Percentiles rank a stretch among this genome's conserved stretches.
These are phyloP conservation scores for Popillia japonica DNA, from an alignment of 1,140 invertebrate species.

Conservation along the genomic window DNA sequence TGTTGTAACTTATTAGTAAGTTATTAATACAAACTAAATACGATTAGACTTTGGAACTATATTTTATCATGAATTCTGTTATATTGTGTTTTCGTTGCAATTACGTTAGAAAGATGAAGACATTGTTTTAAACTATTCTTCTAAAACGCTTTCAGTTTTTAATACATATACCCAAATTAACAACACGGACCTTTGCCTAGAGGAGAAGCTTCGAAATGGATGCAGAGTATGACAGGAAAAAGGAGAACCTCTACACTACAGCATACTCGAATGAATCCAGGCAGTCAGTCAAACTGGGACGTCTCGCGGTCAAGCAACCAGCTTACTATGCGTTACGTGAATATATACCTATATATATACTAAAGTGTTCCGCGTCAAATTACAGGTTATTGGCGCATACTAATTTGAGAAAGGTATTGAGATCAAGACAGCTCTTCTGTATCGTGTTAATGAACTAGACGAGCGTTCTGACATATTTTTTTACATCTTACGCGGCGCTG, in stretches of 20 bases:
- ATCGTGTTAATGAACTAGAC: conserved; percentile 35
- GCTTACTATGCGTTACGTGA: neutral
- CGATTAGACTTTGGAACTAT: no score
- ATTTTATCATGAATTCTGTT: no score
- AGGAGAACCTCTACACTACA: neutral
- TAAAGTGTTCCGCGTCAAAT: conserved; percentile 33
- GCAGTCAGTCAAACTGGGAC: neutral
- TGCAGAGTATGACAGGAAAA: neutral
- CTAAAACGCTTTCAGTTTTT: no score
- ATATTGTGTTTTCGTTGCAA: no score
- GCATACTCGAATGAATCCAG: neutral
- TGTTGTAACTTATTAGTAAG: no score
- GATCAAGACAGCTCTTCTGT: conserved; percentile 31
- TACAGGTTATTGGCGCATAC: conserved; percentile 34
- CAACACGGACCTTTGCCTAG: neutral
- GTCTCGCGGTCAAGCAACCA: neutral
- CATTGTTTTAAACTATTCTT: no score
- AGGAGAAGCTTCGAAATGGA: neutral
- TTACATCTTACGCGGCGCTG: conserved; percentile 14
- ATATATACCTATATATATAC: neutral
- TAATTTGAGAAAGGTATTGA: conserved; percentile 35
- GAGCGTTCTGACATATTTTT: conserved; percentile 27
- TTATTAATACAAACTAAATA: no score
- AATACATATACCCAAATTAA: no score
- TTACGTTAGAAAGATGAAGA: no score